Conservation (phyloP, 1,140 invertebrate species). For the Papilio glaucus region DNA sequence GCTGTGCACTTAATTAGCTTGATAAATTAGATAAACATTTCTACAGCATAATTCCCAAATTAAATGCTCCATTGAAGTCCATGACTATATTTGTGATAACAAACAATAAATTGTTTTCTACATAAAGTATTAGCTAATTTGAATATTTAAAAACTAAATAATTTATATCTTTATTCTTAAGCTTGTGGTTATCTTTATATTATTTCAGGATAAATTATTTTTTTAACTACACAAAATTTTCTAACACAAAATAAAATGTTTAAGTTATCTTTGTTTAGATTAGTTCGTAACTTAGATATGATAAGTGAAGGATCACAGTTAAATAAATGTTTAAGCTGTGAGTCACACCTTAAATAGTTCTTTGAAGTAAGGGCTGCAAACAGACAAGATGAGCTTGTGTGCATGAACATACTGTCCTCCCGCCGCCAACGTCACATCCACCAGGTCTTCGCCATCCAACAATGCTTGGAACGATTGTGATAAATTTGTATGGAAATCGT, state of each 20-base stretch:
- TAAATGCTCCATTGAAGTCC: too few relatives aligned
- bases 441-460: constrained; percentile 87
- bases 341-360: constrained; percentile 88
- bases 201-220: too few relatives aligned
- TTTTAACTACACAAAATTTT: neutral
- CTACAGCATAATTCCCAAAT: too few relatives aligned
- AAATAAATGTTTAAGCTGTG: constrained; percentile 45
- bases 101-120: too few relatives aligned
- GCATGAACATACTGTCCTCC: constrained; percentile 88
- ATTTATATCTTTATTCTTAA: too few relatives aligned
- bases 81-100: too few relatives aligned
- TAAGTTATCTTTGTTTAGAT: neutral
- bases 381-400: constrained; percentile 88
- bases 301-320: neutral
- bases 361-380: constrained; percentile 89
- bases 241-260: neutral
- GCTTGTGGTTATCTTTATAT: too few relatives aligned
- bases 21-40: constrained; percentile 1
- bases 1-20: neutral
- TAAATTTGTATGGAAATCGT: constrained; percentile 92
- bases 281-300: neutral
- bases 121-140: too few relatives aligned
- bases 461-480: constrained; percentile 87
- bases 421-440: constrained; percentile 90
- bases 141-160: too few relatives aligned